A percentile compares a stretch with the other conserved stretches of the same genome.
These are phyloP conservation scores for Ooceraea biroi DNA, from an alignment of 1,140 invertebrate genomes.

Conservation along the genomic window DNA sequence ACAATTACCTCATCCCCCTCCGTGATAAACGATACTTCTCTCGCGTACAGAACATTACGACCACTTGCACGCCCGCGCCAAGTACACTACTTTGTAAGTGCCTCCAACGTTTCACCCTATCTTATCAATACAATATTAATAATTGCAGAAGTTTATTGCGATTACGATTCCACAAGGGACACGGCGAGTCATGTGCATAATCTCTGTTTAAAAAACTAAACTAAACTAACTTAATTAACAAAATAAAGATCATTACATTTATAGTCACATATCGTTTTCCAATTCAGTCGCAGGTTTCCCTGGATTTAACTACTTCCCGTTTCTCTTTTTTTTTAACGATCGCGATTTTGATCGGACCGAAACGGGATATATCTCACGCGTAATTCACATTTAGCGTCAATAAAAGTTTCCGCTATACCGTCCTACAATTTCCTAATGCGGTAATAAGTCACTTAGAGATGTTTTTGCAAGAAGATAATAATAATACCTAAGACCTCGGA, in stretches of 20 bases:
- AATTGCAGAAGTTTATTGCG: conserved; percentile 16
- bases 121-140: conserved; percentile 14
- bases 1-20: conserved; percentile 38
- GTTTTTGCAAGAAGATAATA: conserved; percentile 32
- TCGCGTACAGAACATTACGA: neutral
- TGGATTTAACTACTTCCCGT: conserved; percentile 16
- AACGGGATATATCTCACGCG: too few species aligned
- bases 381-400: conserved; percentile 20
- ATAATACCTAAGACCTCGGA: neutral
- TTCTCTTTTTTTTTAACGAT: neutral
- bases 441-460: conserved; percentile 39
- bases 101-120: conserved; percentile 3
- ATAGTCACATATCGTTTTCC: conserved; percentile 37
- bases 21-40: conserved; percentile 47
- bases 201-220: conserved; percentile 3
- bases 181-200: conserved; percentile 13
- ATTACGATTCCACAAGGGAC: neutral
- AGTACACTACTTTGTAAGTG: neutral
- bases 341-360: conserved; percentile 27
- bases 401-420: neutral
- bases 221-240: too few species aligned
- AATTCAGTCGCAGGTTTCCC: neutral
- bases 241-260: conserved; percentile 3
- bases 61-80: neutral
- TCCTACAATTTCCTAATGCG: conserved; percentile 34